Evolutionary conservation across 2,888 invertebrate genomes (phyloP).

Genomic region (Brachypalpus laphriformis): DNA sequence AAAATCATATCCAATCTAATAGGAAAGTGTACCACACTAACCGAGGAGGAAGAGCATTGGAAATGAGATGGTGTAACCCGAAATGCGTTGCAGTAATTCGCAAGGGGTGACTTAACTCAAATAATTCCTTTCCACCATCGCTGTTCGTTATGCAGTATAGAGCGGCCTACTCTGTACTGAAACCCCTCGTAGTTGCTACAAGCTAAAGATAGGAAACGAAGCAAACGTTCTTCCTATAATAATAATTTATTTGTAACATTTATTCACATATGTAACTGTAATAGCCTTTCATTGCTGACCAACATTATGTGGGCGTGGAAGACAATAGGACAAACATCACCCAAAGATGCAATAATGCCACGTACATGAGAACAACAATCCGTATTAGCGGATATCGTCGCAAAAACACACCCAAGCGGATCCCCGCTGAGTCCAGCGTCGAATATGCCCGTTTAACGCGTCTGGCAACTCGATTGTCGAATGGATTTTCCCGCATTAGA

Average conservation of each 20-base stretch:
- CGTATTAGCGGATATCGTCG: conserved; percentile 92
- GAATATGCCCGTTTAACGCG: conserved; percentile 91
- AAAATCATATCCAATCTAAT: no score
- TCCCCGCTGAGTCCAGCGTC: conserved; percentile 89
- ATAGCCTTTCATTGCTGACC: neutral
- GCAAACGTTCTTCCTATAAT: neutral
- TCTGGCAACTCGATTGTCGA: conserved; percentile 89
- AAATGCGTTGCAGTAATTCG: no score
- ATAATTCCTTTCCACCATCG: no score
- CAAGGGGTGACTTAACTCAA: no score
- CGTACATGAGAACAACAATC: conserved; percentile 92
- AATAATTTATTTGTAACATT: conserved; percentile 12
- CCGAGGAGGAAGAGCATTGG: no score
- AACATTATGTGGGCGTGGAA: conserved; percentile 83
- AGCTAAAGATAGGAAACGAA: neutral
- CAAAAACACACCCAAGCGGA: conserved; percentile 90
- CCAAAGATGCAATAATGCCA: conserved; percentile 93
- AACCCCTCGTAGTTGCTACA: neutral
- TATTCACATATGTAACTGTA: conserved; percentile 36
- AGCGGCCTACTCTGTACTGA: no score
- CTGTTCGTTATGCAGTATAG: no score
- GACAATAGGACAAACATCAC: conserved; percentile 91
- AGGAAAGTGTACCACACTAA: no score
- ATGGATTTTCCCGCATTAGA: conserved; percentile 89
- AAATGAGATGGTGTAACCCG: no score